Evolutionary conservation across 2,797 vertebrate species (phyloP).

Genomic region (Synaphobranchus kaupii): DNA sequence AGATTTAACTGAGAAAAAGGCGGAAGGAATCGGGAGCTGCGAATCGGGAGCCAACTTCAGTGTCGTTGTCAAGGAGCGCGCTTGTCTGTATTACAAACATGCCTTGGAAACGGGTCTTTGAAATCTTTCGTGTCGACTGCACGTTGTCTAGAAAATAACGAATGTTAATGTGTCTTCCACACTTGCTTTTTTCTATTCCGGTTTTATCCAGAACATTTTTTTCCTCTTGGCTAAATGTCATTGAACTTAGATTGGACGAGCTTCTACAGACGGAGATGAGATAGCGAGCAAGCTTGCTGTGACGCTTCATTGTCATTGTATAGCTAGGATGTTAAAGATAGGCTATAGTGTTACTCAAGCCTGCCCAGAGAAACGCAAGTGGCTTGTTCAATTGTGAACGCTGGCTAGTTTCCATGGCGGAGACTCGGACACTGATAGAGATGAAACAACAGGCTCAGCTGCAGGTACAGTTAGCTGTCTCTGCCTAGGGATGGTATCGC

Average conservation of each 20-base stretch:
- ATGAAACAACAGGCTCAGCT: not conserved
- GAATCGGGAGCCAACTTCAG: too few relatives aligned
- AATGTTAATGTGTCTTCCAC: not conserved
- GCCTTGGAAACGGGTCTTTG: not conserved
- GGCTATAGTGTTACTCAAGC: constrained; percentile 2
- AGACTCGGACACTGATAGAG: not conserved
- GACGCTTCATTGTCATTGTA: not conserved
- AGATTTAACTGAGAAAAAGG: too few relatives aligned
- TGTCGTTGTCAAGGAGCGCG: constrained; percentile 27
- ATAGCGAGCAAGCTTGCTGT: not conserved
- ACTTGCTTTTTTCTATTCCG: too few relatives aligned
- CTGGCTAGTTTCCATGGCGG: not conserved
- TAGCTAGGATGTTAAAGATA: not conserved
- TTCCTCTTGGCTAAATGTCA: not conserved
- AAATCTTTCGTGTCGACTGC: not conserved
- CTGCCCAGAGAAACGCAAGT: not conserved
- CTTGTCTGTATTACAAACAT: constrained; percentile 3
- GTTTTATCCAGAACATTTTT: not conserved
- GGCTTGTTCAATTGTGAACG: not conserved
- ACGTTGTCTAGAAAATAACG: not conserved
- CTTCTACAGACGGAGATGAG: not conserved
- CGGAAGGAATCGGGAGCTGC: too few relatives aligned
- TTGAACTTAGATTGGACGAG: not conserved
- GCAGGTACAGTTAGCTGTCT: not conserved
- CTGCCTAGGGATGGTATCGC: not conserved